Evolutionary conservation across 2,888 invertebrate species (phyloP).

Genomic region (Lithophane ornitopus): DNA sequence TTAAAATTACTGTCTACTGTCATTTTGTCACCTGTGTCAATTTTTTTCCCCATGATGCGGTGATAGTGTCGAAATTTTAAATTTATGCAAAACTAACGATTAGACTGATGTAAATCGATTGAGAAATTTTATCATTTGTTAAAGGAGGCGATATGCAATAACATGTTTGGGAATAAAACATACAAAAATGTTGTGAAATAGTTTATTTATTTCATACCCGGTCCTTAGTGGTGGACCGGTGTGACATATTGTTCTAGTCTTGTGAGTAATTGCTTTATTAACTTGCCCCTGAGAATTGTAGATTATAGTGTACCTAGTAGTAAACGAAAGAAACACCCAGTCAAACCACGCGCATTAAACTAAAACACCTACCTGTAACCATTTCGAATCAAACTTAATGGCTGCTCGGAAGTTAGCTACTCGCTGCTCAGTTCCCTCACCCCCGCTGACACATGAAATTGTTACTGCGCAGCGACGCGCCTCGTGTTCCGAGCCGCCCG

Average conservation of each 20-base stretch:
- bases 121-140: constrained; percentile 29
- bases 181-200: constrained; percentile 48
- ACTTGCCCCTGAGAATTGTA: not conserved
- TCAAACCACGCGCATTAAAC: too few species aligned
- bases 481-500: too few species aligned
- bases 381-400: too few species aligned
- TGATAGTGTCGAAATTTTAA: constrained; percentile 39
- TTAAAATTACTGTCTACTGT: constrained; percentile 19
- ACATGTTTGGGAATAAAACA: constrained; percentile 37
- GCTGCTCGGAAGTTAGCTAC: too few species aligned
- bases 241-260: constrained; percentile 8
- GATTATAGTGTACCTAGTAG: not conserved
- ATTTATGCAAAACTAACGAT: constrained; percentile 15
- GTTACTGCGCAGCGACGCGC: too few species aligned
- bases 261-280: constrained; percentile 20
- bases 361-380: not conserved
- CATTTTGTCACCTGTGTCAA: constrained; percentile 30
- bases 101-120: constrained; percentile 41
- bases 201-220: constrained; percentile 8
- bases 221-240: constrained; percentile 19
- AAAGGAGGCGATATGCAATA: constrained; percentile 19
- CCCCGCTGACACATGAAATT: too few species aligned
- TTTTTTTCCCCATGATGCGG: constrained; percentile 41
- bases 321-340: not conserved
- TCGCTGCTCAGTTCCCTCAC: too few species aligned